Conservation (phyloP, 2,797 vertebrate species). For the Thripadectes ignobilis region DNA sequence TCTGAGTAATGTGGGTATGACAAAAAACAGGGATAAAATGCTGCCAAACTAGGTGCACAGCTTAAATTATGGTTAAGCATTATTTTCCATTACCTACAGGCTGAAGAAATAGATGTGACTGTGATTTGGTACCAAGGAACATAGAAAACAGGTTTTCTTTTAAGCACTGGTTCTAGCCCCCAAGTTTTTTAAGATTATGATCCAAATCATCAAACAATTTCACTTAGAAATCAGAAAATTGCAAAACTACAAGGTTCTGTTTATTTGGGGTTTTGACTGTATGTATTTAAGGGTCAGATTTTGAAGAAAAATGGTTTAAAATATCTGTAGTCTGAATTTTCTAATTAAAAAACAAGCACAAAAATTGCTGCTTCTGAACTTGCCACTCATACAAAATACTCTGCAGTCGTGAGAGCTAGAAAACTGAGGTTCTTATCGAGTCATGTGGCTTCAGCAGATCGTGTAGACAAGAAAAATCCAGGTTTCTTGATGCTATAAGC, state of each 20-base stretch:
- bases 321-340: background rate
- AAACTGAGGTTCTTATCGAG: background rate
- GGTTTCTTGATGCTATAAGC: background rate
- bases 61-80: background rate
- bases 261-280: background rate
- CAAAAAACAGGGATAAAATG: background rate
- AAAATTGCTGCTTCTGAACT: background rate
- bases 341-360: background rate
- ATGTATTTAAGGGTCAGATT: background rate
- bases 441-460: background rate
- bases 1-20: background rate
- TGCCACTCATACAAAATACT: background rate
- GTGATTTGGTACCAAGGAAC: background rate
- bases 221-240: background rate
- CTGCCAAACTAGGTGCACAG: background rate
- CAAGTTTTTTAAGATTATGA: background rate
- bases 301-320: background rate
- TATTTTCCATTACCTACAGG: background rate
- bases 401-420: background rate
- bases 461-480: background rate
- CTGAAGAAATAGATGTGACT: background rate
- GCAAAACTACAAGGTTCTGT: background rate
- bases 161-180: background rate
- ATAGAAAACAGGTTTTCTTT: background rate
- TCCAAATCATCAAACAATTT: background rate